A percentile compares a stretch with the other conserved stretches of the same genome.
phyloP scores from a whole-genome alignment of 2,888 invertebrate genomes.

The Eilema sororculum region DNA sequence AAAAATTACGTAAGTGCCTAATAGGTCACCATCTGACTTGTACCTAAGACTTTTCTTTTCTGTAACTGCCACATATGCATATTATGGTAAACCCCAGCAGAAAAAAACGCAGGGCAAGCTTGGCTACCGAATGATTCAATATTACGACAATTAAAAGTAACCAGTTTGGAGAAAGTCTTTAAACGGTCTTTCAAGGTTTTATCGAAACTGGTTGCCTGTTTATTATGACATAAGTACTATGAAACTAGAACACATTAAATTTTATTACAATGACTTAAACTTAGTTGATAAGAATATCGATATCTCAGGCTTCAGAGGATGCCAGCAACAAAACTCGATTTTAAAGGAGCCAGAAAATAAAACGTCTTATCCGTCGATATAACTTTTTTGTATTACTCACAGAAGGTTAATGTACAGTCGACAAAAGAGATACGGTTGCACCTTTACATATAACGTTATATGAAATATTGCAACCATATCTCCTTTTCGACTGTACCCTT shows the following conservation, averaged over 20 bases:
- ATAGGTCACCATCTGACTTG: too few relatives aligned
- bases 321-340: not conserved
- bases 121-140: constrained; percentile 8
- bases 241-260: constrained; percentile 17
- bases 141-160: constrained; percentile 11
- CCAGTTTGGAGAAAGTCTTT: constrained; percentile 18
- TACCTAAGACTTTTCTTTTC: too few relatives aligned
- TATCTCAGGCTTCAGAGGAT: not conserved
- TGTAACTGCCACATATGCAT: too few relatives aligned
- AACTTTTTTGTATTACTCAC: too few relatives aligned
- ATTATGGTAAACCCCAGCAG: not conserved
- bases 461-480: too few relatives aligned
- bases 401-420: too few relatives aligned
- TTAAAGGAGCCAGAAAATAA: too few relatives aligned
- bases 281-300: not conserved
- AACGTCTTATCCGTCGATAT: too few relatives aligned
- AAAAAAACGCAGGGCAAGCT: not conserved
- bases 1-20: too few relatives aligned
- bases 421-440: too few relatives aligned
- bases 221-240: not conserved
- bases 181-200: constrained; percentile 2
- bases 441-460: too few relatives aligned
- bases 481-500: too few relatives aligned
- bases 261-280: not conserved
- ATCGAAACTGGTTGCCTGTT: not conserved